Percentiles rank a stretch among this genome's conserved stretches.
Conservation (phyloP, 1,140 invertebrate species). For the Vanessa atalanta region DNA sequence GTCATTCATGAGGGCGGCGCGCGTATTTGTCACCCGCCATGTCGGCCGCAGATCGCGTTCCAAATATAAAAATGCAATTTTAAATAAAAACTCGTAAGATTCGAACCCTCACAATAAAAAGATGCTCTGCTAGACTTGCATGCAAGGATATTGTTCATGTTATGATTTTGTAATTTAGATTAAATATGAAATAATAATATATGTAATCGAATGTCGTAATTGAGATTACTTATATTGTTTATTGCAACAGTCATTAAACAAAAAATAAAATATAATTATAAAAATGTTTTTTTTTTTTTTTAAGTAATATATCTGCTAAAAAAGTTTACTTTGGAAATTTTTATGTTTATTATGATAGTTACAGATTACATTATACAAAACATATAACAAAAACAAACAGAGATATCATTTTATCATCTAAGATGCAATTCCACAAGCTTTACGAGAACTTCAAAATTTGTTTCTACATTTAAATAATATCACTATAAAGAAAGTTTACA, state of each 20-base stretch:
- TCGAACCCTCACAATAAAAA: slow-evolving; percentile 58
- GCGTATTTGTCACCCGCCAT: slow-evolving; percentile 78
- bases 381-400: too few relatives aligned
- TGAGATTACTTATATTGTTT: too few relatives aligned
- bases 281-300: too few relatives aligned
- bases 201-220: too few relatives aligned
- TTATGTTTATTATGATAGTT: too few relatives aligned
- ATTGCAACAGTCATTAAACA: too few relatives aligned
- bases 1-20: slow-evolving; percentile 76
- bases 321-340: too few relatives aligned
- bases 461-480: slow-evolving; percentile 19
- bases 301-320: too few relatives aligned
- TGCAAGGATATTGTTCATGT: slow-evolving; percentile 32
- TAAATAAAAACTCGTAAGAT: slow-evolving; percentile 70
- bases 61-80: slow-evolving; percentile 81
- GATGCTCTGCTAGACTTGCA: slow-evolving; percentile 28
- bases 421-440: background rate
- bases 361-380: too few relatives aligned
- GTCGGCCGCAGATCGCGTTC: slow-evolving; percentile 67
- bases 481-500: slow-evolving; percentile 28
- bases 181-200: background rate
- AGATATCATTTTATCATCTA: too few relatives aligned
- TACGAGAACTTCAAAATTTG: slow-evolving; percentile 7
- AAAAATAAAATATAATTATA: too few relatives aligned
- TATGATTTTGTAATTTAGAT: background rate